A percentile compares a stretch with the other conserved stretches of the same genome.
phyloP scores from a whole-genome alignment of 2,113 vertebrate genomes.

The Sander lucioperca region DNA sequence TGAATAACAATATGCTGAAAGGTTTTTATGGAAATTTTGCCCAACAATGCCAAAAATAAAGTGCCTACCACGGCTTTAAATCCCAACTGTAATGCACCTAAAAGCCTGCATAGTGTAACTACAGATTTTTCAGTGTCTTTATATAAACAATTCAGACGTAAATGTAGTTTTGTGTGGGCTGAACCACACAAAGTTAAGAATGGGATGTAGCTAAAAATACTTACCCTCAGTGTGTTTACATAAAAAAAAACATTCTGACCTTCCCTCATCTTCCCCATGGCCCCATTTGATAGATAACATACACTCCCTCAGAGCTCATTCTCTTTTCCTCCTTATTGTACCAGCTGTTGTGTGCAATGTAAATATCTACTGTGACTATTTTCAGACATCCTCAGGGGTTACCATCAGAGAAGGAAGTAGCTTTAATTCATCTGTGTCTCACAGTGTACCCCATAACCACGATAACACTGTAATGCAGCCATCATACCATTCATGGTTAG shows the following conservation, averaged over 20 bases:
- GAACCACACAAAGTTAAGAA: background rate
- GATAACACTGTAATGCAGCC: conserved; percentile 23
- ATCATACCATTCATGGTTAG: conserved; percentile 70
- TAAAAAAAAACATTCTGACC: conserved; percentile 19
- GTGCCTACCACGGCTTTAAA: background rate
- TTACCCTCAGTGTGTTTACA: conserved; percentile 25
- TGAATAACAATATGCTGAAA: too few species aligned
- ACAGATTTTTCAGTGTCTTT: background rate
- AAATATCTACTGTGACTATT: conserved; percentile 65
- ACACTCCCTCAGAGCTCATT: conserved; percentile 37
- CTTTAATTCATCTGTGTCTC: conserved; percentile 51
- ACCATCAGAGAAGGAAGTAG: conserved; percentile 54
- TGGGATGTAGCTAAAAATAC: conserved; percentile 38
- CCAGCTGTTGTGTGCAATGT: conserved; percentile 62
- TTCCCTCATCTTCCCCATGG: conserved; percentile 22
- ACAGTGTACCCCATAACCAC: conserved; percentile 32
- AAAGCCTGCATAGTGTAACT: background rate
- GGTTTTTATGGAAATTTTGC: too few species aligned
- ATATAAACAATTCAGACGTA: background rate
- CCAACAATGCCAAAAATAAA: too few species aligned
- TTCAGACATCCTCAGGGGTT: conserved; percentile 56
- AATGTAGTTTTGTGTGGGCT: background rate
- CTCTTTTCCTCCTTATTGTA: conserved; percentile 32
- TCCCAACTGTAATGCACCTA: background rate
- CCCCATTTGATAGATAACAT: conserved; percentile 33